Evolutionary conservation across 2,113 vertebrate genomes (phyloP).

Genomic region (Pungitius pungitius): DNA sequence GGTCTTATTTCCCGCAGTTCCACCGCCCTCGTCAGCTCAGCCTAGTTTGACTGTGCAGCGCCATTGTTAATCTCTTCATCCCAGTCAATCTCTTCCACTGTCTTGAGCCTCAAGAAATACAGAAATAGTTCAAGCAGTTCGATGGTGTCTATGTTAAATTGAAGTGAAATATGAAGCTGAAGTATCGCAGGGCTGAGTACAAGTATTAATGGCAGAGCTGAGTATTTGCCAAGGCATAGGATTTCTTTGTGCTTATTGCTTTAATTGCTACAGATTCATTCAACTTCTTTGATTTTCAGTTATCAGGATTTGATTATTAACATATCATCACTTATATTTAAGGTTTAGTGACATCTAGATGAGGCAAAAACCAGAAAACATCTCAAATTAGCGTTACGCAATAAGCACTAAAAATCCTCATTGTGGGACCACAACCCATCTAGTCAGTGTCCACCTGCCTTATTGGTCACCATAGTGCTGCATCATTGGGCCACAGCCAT

Average conservation of each 20-base stretch:
- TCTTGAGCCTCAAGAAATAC: slow-evolving; percentile 45
- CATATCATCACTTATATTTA: slow-evolving; percentile 39
- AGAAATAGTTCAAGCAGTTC: slow-evolving; percentile 66
- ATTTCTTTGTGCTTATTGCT: slow-evolving; percentile 19
- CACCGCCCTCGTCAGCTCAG: slow-evolving; percentile 27
- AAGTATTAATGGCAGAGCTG: slow-evolving; percentile 36
- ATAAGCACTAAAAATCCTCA: slow-evolving; percentile 39
- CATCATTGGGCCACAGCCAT: slow-evolving; percentile 47
- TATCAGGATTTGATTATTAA: slow-evolving; percentile 45
- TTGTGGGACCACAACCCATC: slow-evolving; percentile 25
- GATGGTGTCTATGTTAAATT: slow-evolving; percentile 57
- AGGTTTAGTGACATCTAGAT: slow-evolving; percentile 46
- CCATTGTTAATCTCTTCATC: slow-evolving; percentile 52
- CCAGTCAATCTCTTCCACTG: slow-evolving; percentile 35
- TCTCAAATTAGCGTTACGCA: slow-evolving; percentile 42
- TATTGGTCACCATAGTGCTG: slow-evolving; percentile 46
- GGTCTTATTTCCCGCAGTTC: slow-evolving; percentile 50
- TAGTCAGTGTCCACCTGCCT: slow-evolving; percentile 30
- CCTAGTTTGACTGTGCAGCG: slow-evolving; percentile 55
- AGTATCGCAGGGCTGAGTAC: slow-evolving; percentile 33
- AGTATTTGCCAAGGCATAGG: slow-evolving; percentile 2
- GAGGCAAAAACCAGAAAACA: slow-evolving; percentile 38
- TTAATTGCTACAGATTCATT: slow-evolving; percentile 17
- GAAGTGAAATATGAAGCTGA: slow-evolving; percentile 53
- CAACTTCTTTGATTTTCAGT: slow-evolving; percentile 24